A percentile compares a stretch with the other conserved stretches of the same genome.
phyloP scores from a whole-genome alignment of 2,113 vertebrate genomes.

The Brachyhypopomus occidentalis region DNA sequence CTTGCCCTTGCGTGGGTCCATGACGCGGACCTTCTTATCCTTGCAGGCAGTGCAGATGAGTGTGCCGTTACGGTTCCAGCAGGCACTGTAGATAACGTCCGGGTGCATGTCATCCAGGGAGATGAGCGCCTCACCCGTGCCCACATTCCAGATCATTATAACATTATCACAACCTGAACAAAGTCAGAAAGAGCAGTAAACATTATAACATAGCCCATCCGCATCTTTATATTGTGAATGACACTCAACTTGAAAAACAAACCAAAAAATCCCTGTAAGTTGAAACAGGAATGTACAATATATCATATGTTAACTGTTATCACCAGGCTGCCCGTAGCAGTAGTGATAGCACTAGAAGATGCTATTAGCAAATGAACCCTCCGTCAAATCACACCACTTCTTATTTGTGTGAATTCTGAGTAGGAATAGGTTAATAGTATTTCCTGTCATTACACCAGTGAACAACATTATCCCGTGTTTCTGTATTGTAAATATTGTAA shows the following conservation, averaged over 20 bases:
- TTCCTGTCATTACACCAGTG: too few relatives aligned
- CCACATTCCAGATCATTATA: conserved; percentile 96
- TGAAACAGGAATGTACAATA: too few relatives aligned
- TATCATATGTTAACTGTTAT: too few relatives aligned
- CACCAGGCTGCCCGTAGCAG: too few relatives aligned
- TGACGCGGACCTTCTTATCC: conserved; percentile 95
- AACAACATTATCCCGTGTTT: too few relatives aligned
- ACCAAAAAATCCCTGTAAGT: too few relatives aligned
- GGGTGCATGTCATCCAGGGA: conserved; percentile 94
- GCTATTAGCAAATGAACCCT: too few relatives aligned
- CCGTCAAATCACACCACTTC: too few relatives aligned
- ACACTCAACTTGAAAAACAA: background rate
- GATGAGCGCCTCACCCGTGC: conserved; percentile 90
- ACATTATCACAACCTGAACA: conserved; percentile 88
- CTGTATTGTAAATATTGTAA: too few relatives aligned
- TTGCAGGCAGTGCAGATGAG: conserved; percentile 96
- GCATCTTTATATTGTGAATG: background rate
- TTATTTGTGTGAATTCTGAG: too few relatives aligned
- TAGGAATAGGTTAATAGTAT: too few relatives aligned
- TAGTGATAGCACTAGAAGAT: too few relatives aligned
- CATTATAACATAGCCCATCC: background rate
- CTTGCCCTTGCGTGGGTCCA: conserved; percentile 92
- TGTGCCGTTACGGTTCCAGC: conserved; percentile 94
- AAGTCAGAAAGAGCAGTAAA: background rate
- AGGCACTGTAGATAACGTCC: conserved; percentile 93